Evolutionary conservation across 2,797 vertebrate species (phyloP), one percentile per base, ranked within the genome.

Genomic region (Pelobates cultripes): DNA sequence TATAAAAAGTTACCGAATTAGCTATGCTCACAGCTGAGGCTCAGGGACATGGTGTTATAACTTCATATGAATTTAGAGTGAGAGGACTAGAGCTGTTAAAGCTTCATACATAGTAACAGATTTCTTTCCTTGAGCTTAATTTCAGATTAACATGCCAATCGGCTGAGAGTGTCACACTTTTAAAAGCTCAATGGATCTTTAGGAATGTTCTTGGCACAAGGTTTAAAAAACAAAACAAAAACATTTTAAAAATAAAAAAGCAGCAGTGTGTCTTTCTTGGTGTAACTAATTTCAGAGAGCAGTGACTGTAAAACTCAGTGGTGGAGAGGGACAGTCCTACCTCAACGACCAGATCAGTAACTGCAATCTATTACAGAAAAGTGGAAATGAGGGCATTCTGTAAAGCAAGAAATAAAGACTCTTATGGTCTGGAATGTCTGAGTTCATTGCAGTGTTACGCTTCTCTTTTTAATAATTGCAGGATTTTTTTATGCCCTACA

Each of bases 161-260:
- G 85, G 87, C 88, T 85, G 88, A 92, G 89, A 88, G 86, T 88
- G 86, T 89, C 87, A 85, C 86, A 86, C 88, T 91, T 89, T 89
- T 92, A 90, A 88, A 90, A 86, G 82, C 89, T 87, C 90, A 70
- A 78, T 73, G 88, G 92, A 92, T 80, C 88, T 90, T 75, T 73
- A 90, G 87, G 90, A 90, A 93, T 91, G 90, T 90, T 90, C 89
- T 88, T 88, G 90, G 91, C 89, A 45, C 86, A 83, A 86, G 80
- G 88, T 85, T 69, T 78, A 79, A 86, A 88, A 89, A 88, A 71
- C 4, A 70, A 70, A 14, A 61, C 2, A 13, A 42, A 70, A 57
- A 69, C 70, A 28, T 28, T 1, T 28, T 28, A 28, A 28, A 28
- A 28, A 28, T 28, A 28, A 28, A 28, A 28, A 28, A 86, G 85